Evolutionary conservation across 2,113 vertebrate genomes (phyloP), one percentile per base, ranked within the genome.

Genomic region (Garra rufa): DNA sequence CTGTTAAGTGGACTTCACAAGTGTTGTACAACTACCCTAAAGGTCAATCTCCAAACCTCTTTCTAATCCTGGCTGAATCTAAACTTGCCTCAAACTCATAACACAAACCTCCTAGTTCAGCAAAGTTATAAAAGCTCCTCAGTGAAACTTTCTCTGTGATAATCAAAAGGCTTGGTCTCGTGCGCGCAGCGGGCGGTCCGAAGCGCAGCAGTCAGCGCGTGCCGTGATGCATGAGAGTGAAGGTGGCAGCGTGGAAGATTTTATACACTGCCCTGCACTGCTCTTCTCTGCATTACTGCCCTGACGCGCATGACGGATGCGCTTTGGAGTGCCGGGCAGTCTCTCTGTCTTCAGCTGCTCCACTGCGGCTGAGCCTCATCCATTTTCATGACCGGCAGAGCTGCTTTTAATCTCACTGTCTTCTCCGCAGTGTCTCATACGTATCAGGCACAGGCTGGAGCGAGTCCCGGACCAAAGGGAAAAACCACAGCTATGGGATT

Each of bases 281-380:
- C 34, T 50, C 28, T 43, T 63, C 73, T 65, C 82, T 65, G 82
- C 82, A 84, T 76, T 91, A 86, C 76, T 87, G 90, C 89, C 83
- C 85, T 26, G 44, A 85, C 59, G 88, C 38, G 75, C 78, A 86
- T 92, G 89, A 90, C 89, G 26, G 87, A 92, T 90, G 85, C 84
- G 88, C 81, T 83, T 87, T 87, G 0, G 5, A 90, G 87, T 80
- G 59, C 85, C 38, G 86, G 41, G 75, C 83, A 63, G 76, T 81
- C 50, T 90, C 88, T 86, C 92, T 74, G 83, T 90, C 82, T 91
- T 87, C 87, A 88, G 55, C 24, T 85, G 71, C 19, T 87, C 88
- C 87, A 50, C 44, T 87, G 75, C 9, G 48, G 85, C 86, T 90
- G 87, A 84, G 89, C 89, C 82, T 89, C 87, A 89, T 89, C 89